Conservation (phyloP, 2,113 vertebrate genomes). For the Leptobrachium leishanense region DNA sequence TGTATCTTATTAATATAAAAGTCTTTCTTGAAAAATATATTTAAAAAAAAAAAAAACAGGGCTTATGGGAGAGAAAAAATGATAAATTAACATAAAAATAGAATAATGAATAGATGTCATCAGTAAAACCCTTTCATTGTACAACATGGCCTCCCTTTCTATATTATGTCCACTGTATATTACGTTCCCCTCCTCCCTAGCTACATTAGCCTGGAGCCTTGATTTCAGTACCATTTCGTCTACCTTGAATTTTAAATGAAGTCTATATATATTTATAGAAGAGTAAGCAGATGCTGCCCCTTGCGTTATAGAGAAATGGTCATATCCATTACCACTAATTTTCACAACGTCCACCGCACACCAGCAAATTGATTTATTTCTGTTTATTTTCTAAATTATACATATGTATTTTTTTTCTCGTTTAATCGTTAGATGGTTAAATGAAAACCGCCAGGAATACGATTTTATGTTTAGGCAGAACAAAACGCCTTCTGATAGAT, state of each 20-base stretch:
- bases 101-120: slow-evolving; percentile 1
- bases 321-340: slow-evolving; percentile 1
- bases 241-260: slow-evolving; percentile 37
- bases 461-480: slow-evolving; percentile 13
- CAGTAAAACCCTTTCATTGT: slow-evolving; percentile 20
- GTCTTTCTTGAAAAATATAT: too few relatives aligned
- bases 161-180: slow-evolving; percentile 16
- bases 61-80: too few relatives aligned
- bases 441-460: slow-evolving; percentile 7
- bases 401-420: neutral
- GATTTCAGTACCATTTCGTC: slow-evolving; percentile 19
- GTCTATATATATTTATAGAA: slow-evolving; percentile 36
- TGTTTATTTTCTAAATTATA: too few relatives aligned
- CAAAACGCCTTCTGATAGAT: slow-evolving; percentile 31
- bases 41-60: too few relatives aligned
- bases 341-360: slow-evolving; percentile 17
- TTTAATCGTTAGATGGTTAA: neutral
- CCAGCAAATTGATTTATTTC: neutral
- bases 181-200: neutral
- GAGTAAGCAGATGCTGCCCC: slow-evolving; percentile 19
- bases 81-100: too few relatives aligned
- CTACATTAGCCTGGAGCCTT: slow-evolving; percentile 24
- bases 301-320: slow-evolving; percentile 5
- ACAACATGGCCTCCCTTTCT: neutral
- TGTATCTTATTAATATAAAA: too few relatives aligned